Conservation (phyloP, 2,113 vertebrate genomes). For the Mesembrinibis cayennensis region DNA sequence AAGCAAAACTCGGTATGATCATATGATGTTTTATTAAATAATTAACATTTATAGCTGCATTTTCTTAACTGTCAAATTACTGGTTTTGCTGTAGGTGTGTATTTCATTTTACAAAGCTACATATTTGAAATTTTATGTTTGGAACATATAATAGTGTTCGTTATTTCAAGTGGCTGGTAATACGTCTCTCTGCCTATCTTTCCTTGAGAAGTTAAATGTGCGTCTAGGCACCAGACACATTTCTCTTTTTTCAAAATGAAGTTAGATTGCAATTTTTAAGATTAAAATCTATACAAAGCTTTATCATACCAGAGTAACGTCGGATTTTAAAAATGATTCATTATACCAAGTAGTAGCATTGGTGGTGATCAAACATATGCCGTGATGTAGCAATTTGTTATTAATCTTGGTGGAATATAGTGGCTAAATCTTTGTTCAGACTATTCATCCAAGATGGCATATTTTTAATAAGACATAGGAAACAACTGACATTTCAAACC, state of each 20-base stretch:
- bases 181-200: neutral
- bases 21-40: neutral
- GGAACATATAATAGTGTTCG: neutral
- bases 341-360: neutral
- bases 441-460: neutral
- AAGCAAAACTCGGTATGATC: neutral
- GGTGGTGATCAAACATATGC: neutral
- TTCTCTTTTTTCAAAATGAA: neutral
- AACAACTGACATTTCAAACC: neutral
- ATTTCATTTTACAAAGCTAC: neutral
- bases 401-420: neutral
- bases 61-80: neutral
- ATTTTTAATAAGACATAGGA: neutral
- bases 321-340: neutral
- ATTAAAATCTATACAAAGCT: neutral
- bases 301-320: neutral
- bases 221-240: neutral
- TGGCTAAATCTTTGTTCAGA: neutral
- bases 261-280: neutral
- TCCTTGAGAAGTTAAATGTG: neutral
- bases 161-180: neutral
- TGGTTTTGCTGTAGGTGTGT: neutral
- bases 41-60: neutral
- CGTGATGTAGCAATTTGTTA: neutral
- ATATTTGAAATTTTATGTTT: neutral